phyloP scores from a whole-genome alignment of 1,140 invertebrate species.

The Philotrypesis tridentata region DNA sequence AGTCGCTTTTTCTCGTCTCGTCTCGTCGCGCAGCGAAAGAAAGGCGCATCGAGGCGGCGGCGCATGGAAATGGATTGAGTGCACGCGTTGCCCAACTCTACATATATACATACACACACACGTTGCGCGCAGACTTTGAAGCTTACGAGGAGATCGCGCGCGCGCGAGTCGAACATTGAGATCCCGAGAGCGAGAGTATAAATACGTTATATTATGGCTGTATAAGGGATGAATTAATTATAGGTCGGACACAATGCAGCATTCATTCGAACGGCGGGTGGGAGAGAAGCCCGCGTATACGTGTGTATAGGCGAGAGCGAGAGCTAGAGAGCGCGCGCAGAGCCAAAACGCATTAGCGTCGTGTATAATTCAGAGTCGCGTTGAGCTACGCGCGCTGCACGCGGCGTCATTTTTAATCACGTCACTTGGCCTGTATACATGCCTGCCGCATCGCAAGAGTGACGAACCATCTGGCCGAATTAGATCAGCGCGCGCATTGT shows the following conservation, averaged over 20 bases:
- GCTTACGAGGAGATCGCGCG: not conserved
- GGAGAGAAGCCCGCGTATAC: no score
- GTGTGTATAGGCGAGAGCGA: no score
- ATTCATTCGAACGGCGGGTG: not conserved
- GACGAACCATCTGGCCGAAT: not conserved
- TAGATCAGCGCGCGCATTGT: not conserved
- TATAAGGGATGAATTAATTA: constrained; percentile 53
- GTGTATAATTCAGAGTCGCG: constrained; percentile 23
- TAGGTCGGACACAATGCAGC: constrained; percentile 15
- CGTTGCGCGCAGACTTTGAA: no score
- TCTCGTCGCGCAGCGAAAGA: not conserved
- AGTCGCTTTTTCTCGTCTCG: not conserved
- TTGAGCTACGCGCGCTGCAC: constrained; percentile 8
- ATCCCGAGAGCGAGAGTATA: not conserved
- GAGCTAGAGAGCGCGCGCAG: constrained; percentile 13
- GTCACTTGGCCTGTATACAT: constrained; percentile 29
- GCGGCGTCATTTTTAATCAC: constrained; percentile 47
- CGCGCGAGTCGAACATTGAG: not conserved
- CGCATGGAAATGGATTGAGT: no score
- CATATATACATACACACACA: no score
- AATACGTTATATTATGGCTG: not conserved
- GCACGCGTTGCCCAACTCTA: no score
- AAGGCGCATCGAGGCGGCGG: not conserved
- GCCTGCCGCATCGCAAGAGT: not conserved
- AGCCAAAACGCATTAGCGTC: constrained; percentile 11